phyloP scores from a whole-genome alignment of 2,113 vertebrate genomes.

The Gopherus flavomarginatus region DNA sequence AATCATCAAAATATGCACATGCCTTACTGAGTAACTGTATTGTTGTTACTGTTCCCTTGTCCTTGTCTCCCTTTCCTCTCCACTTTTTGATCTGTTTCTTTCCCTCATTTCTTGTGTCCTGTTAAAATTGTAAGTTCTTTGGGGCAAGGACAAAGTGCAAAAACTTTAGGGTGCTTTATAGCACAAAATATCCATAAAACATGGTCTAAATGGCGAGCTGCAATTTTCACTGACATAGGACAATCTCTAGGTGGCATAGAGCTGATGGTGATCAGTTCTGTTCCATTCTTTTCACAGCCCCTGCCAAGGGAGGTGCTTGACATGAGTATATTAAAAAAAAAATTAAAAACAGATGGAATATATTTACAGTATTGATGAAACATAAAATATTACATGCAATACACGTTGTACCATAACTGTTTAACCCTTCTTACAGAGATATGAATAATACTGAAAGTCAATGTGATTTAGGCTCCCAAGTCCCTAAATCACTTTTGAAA shows the following conservation, averaged over 20 bases:
- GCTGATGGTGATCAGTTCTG: neutral
- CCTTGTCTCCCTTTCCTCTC: neutral
- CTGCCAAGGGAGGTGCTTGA: neutral
- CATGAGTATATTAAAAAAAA: neutral
- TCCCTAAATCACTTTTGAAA: neutral
- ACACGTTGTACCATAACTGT: neutral
- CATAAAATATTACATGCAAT: fast-evolving
- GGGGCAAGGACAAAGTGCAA: neutral
- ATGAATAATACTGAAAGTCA: neutral
- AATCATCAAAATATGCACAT: neutral
- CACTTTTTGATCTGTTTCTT: neutral
- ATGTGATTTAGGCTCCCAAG: neutral
- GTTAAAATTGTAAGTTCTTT: neutral
- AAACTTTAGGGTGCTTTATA: neutral
- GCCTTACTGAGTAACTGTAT: neutral
- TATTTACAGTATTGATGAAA: neutral
- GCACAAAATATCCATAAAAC: neutral
- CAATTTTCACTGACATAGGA: neutral
- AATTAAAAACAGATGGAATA: neutral
- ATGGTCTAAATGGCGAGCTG: neutral
- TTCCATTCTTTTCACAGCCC: neutral
- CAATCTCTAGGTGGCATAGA: neutral
- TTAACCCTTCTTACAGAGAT: neutral
- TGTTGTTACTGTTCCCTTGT: neutral
- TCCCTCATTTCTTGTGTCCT: neutral